Evolutionary conservation across 2,113 vertebrate species (phyloP).

Genomic region (Sylvietta virens): DNA sequence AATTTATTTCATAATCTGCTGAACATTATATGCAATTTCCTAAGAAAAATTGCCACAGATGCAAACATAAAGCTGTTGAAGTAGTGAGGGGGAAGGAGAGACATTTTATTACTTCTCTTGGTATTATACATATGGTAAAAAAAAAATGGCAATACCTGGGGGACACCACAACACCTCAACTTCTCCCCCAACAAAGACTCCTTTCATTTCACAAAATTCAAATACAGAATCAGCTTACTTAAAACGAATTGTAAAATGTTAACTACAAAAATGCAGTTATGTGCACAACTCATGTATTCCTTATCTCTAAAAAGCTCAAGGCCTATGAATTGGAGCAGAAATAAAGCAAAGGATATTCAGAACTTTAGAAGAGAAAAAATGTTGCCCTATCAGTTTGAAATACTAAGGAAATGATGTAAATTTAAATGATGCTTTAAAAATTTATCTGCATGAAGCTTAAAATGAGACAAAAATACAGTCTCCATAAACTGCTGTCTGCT

Average conservation of each 20-base stretch:
- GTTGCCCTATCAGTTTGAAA: not conserved
- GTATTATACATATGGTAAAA: not conserved
- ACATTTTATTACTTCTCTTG: not conserved
- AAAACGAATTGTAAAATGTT: not conserved
- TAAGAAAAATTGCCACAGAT: not conserved
- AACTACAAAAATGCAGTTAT: not conserved
- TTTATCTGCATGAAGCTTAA: not conserved
- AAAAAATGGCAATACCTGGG: not conserved
- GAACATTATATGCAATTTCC: not conserved
- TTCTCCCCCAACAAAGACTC: not conserved
- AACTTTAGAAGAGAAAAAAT: not conserved
- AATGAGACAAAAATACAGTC: not conserved
- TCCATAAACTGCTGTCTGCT: not conserved
- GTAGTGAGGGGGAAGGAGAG: not conserved
- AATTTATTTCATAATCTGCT: not conserved
- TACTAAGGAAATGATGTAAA: not conserved
- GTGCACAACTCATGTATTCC: not conserved
- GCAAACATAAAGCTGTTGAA: not conserved
- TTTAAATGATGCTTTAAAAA: not conserved
- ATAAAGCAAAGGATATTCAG: not conserved
- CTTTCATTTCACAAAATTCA: not conserved
- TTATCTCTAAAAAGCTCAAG: not conserved
- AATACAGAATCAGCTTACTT: not conserved
- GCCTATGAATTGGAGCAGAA: not conserved
- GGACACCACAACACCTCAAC: not conserved